Base-by-base conservation (phyloP, 2,113 vertebrate species). In the Phylloscopus whistleri region DNA sequence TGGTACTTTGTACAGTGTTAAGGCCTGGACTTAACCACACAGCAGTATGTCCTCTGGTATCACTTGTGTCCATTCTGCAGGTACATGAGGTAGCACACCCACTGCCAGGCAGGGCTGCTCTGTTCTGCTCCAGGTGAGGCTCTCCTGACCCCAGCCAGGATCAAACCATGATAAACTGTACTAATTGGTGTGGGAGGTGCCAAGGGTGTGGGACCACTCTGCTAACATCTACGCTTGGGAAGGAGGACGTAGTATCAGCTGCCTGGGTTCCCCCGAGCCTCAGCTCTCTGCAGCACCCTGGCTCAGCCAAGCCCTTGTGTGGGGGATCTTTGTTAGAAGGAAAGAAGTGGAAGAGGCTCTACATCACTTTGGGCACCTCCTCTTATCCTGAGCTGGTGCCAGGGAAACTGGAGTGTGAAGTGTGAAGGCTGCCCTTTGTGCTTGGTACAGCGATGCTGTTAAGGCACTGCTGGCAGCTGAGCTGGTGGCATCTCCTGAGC, bases 201-300 rank as follows among this genome's bases (percentile, higher is more conserved):
- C 41, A n/a, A 59, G 39, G 12, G 8, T 35, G 33, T 1, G 8
- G 30, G 39, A 44, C 31, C 4, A 0, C 31, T 81, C 31, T 74
- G 22, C 37, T 46, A 11, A 41, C 6, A 13, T 13, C 37, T 33
- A 0, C 2, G 2, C 39, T 87, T 51, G 43, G 56, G 35, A 51
- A 37, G 46, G 44, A 44, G 13, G 0, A 0, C 0, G 7, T 35
- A 12, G 14, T 16, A 14, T 56, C 0, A 0, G 11, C 79, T 18
- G 33, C 16, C 43, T 2, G 2, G 39, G 33, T 16, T 78, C 16
- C 62, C 18, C 24, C n/a, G 20, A 62, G 39, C 31, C 64, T 33
- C 3, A 1, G 28, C 20, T 66, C 35, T 20, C 60, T 66, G 24
- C 66, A 31, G 33, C 46, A 43, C 7, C 15, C 31, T 1, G 3